A percentile compares a stretch with the other conserved stretches of the same genome.
Evolutionary conservation across 2,113 vertebrate genomes (phyloP).

Genomic region (Megaleporinus macrocephalus): DNA sequence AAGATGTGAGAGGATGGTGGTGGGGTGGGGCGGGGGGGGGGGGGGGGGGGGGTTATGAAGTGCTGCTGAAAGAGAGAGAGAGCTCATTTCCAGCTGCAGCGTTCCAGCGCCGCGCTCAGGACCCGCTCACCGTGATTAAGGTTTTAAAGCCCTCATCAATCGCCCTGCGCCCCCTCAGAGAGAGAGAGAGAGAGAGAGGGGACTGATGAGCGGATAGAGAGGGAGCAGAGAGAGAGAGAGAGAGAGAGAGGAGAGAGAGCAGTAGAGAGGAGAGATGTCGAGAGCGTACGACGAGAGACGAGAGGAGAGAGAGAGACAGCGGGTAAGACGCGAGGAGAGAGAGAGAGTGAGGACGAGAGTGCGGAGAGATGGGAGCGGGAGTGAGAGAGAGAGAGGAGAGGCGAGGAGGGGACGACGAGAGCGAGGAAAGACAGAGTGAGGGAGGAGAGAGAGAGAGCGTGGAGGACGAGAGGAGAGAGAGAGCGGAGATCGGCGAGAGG

Average conservation of each 20-base stretch:
- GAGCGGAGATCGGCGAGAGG: not conserved
- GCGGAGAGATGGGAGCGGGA: not conserved
- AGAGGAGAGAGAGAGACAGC: not conserved
- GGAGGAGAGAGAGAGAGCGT: not conserved
- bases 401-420: not conserved
- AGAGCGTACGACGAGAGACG: not conserved
- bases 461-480: not conserved
- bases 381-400: not conserved
- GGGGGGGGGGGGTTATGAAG: slow-evolving; percentile 37
- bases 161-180: not conserved
- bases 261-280: not conserved
- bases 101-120: slow-evolving; percentile 37
- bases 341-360: not conserved
- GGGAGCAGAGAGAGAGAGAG: not conserved
- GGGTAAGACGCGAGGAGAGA: not conserved
- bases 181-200: not conserved
- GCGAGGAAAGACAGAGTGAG: slow-evolving; percentile 6
- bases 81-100: slow-evolving; percentile 44
- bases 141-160: slow-evolving; percentile 56
- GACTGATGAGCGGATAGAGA: too few species aligned
- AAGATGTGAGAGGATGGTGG: not conserved
- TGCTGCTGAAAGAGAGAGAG: slow-evolving; percentile 35
- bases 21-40: too few species aligned
- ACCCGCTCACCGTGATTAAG: slow-evolving; percentile 46
- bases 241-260: not conserved